Base-by-base conservation (phyloP, 2,888 invertebrate species). In the Strigamia maritima region DNA sequence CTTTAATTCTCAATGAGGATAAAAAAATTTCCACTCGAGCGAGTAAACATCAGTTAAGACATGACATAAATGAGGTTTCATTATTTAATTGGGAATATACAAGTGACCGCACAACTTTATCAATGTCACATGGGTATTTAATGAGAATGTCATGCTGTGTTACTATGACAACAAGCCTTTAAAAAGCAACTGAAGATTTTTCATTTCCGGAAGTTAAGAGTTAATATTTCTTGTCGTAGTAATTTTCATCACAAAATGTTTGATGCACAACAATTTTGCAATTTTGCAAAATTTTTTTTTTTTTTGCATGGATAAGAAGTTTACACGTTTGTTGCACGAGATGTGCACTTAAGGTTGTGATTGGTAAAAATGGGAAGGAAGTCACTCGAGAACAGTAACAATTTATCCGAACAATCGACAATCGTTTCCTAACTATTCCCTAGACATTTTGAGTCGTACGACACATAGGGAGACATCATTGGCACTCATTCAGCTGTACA, bases 1-100 rank as follows among this genome's bases (percentile, higher is more conserved):
- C 24, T 4, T 16, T n/a, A 16, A 44, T 19, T 60, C n/a, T n/a
- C n/a, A n/a, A n/a, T n/a, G n/a, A n/a, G n/a, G n/a, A n/a, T n/a
- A n/a, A n/a, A n/a, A n/a, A n/a, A n/a, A n/a, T 70, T 70, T 65
- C 16, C 28, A 8, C 70, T 70, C 16, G 28, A 14, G 10, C 14
- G 70, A 14, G 28, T 70, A 70, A 70, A 70, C 28, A 70, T 70
- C 60, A 22, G 60, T 70, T 70, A 28, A 70, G 70, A 70, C 70
- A 70, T 70, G 70, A 70, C 70, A 70, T 4, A 70, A 70, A 70
- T 70, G 70, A 70, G 70, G 70, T 70, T 70, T 70, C 70, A 70
- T 70, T 70, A 70, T 28, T 70, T 70, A 70, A 70, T 70, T 70
- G 70, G 70, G 28, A 28, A 7, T 70, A 70, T n/a, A 28, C 70